Percentiles rank a stretch among this genome's conserved stretches.
Conservation (phyloP, 2,113 vertebrate genomes). For the Gopherus evgoodei region DNA sequence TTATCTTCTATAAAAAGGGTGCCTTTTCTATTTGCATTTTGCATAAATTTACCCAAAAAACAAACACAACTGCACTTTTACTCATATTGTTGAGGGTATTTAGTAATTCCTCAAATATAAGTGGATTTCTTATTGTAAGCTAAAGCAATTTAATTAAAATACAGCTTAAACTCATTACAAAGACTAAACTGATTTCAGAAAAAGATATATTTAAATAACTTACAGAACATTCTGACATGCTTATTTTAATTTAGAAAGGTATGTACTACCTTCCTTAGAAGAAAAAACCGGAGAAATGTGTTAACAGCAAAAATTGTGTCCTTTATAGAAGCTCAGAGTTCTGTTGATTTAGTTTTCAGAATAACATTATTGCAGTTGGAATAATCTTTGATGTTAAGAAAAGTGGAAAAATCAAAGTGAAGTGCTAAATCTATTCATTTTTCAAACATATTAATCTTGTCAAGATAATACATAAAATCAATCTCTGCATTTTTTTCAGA, state of each 20-base stretch:
- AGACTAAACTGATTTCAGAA: slow-evolving; percentile 58
- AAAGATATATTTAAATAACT: slow-evolving; percentile 70
- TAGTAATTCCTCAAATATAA: slow-evolving; percentile 65
- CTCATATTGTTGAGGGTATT: slow-evolving; percentile 59
- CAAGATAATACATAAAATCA: slow-evolving; percentile 86
- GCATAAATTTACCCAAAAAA: slow-evolving; percentile 58
- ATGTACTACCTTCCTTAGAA: slow-evolving; percentile 59
- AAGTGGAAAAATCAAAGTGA: slow-evolving; percentile 85
- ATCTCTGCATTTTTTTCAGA: slow-evolving; percentile 76
- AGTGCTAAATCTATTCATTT: slow-evolving; percentile 84
- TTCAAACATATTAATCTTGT: slow-evolving; percentile 87
- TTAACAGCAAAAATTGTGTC: slow-evolving; percentile 56
- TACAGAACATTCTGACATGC: slow-evolving; percentile 36
- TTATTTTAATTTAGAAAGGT: slow-evolving; percentile 64
- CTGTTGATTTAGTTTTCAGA: slow-evolving; percentile 75
- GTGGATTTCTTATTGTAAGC: slow-evolving; percentile 61
- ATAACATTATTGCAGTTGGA: slow-evolving; percentile 75
- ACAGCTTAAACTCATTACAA: slow-evolving; percentile 63
- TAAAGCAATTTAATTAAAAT: slow-evolving; percentile 65
- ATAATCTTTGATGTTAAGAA: slow-evolving; percentile 85
- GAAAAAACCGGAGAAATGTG: slow-evolving; percentile 48
- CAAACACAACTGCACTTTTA: slow-evolving; percentile 2
- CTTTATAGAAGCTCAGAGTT: slow-evolving; percentile 55
- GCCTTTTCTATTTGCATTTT: slow-evolving; percentile 72
- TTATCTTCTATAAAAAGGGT: slow-evolving; percentile 75